Evolutionary conservation across 1,140 invertebrate species (phyloP).

Genomic region (Belonocnema kinseyi): DNA sequence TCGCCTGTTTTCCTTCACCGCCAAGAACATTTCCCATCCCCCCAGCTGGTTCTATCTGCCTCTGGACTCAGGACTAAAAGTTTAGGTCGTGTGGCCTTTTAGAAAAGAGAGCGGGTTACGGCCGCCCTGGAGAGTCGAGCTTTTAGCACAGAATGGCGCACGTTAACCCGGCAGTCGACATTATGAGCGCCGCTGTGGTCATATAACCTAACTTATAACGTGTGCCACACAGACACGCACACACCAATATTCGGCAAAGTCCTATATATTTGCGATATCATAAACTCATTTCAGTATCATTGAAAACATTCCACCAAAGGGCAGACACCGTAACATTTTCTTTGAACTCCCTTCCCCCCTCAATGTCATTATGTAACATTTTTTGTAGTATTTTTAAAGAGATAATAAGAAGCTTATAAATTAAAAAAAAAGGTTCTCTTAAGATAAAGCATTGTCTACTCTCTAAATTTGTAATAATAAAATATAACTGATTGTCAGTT

Average conservation of each 20-base stretch:
- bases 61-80: background rate
- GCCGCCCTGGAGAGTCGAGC: constrained; percentile 3
- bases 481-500: too few species aligned
- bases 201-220: constrained; percentile 22
- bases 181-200: constrained; percentile 8
- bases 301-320: background rate
- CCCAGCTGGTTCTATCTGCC: too few species aligned
- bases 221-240: background rate
- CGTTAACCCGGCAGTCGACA: constrained; percentile 20
- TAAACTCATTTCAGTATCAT: constrained; percentile 13
- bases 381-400: too few species aligned
- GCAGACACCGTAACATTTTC: background rate
- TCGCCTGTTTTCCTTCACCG: too few species aligned
- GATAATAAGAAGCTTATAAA: too few species aligned
- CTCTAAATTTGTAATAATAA: too few species aligned
- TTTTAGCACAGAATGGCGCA: constrained; percentile 26
- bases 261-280: constrained; percentile 3
- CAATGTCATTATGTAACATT: too few species aligned
- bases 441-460: too few species aligned
- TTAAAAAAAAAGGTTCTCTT: too few species aligned
- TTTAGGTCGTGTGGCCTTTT: constrained; percentile 21
- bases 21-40: too few species aligned
- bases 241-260: background rate
- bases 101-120: constrained; percentile 9
- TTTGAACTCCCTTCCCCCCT: too few species aligned